A percentile compares a stretch with the other conserved stretches of the same genome.
Conservation (phyloP, 2,888 invertebrate genomes). For the Lamellibrachia satsuma region DNA sequence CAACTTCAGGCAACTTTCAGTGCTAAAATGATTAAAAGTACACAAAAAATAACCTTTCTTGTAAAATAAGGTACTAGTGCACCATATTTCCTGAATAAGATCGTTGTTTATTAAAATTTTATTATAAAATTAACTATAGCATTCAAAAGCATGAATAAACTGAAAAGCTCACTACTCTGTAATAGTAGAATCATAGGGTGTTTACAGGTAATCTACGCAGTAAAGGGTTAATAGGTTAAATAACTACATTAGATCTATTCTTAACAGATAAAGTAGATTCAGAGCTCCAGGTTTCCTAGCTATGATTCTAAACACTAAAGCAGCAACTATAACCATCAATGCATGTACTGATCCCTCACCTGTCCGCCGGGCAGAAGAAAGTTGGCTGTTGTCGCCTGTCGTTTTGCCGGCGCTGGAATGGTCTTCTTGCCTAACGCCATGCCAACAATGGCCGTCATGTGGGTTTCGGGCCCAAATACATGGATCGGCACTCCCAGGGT, state of each 20-base stretch:
- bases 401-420: conserved; percentile 72
- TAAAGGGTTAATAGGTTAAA: too few relatives aligned
- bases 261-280: background rate
- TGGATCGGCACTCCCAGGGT: conserved; percentile 86
- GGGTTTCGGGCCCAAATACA: conserved; percentile 98
- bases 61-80: background rate
- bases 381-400: conserved; percentile 86
- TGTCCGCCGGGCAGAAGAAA: conserved; percentile 83
- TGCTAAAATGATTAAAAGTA: background rate
- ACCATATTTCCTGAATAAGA: background rate
- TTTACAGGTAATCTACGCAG: too few relatives aligned
- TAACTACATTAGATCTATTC: background rate
- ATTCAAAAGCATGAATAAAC: too few relatives aligned
- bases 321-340: background rate
- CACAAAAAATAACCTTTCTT: background rate
- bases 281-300: background rate
- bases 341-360: conserved; percentile 40
- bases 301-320: background rate
- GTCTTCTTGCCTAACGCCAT: conserved; percentile 87
- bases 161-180: too few relatives aligned
- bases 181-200: too few relatives aligned
- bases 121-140: too few relatives aligned
- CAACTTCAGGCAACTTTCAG: background rate
- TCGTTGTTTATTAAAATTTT: background rate
- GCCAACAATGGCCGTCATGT: conserved; percentile 99